Evolutionary conservation across 2,113 vertebrate species (phyloP).

Genomic region (Thunnus thynnus): DNA sequence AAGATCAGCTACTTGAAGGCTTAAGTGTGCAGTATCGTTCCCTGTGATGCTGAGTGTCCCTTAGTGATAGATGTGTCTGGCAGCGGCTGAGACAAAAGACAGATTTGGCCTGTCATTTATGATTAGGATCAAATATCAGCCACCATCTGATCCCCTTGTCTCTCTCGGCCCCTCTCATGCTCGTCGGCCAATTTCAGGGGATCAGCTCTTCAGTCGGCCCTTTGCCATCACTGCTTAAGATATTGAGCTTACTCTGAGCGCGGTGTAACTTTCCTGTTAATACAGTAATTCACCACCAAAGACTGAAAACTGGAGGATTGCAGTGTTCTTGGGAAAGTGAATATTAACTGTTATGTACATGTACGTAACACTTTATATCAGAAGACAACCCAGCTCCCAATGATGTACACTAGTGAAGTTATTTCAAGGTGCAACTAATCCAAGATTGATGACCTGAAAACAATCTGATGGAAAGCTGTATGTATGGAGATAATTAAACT

Average conservation of each 20-base stretch:
- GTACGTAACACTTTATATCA: background rate
- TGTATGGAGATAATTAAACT: background rate
- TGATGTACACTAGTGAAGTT: too few species aligned
- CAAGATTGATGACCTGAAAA: too few species aligned
- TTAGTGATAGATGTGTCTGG: constrained; percentile 33
- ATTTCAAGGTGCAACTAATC: too few species aligned
- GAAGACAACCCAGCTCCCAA: background rate
- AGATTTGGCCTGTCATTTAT: constrained; percentile 62
- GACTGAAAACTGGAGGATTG: background rate
- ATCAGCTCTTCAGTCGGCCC: constrained; percentile 19
- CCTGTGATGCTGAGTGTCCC: constrained; percentile 23
- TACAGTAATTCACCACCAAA: constrained; percentile 24
- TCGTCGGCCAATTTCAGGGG: constrained; percentile 18
- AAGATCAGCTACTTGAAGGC: constrained; percentile 17
- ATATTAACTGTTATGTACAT: constrained; percentile 16
- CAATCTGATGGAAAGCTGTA: background rate
- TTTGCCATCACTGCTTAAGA: constrained; percentile 21
- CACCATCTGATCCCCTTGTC: constrained; percentile 47
- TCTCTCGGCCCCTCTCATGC: background rate
- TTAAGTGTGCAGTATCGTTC: constrained; percentile 32
- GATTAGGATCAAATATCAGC: constrained; percentile 61
- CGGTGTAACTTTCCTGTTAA: constrained; percentile 23
- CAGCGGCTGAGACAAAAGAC: constrained; percentile 51
- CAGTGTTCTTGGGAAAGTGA: background rate
- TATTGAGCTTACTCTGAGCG: background rate